Percentiles rank a stretch among this genome's conserved stretches.
Conservation (phyloP, 2,113 vertebrate genomes). For the Paralichthys olivaceus region DNA sequence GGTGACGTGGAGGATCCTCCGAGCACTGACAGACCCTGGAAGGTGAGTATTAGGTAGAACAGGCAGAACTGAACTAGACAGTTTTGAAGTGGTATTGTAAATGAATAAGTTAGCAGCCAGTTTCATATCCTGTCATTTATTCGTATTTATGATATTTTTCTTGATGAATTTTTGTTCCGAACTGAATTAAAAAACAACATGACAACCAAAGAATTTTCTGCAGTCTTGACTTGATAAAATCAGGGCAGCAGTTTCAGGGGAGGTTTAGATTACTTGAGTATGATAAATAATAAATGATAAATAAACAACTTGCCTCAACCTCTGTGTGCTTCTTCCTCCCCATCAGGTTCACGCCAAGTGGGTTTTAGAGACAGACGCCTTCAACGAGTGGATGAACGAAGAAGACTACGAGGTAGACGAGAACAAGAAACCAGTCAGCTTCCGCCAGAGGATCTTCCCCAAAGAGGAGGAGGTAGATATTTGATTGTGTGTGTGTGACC, state of each 20-base stretch:
- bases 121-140: not conserved
- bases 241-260: not conserved
- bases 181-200: not conserved
- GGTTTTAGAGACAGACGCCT: constrained; percentile 94
- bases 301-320: not conserved
- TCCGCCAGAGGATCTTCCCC: constrained; percentile 91
- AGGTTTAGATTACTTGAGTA: not conserved
- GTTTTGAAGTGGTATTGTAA: not conserved
- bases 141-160: not conserved
- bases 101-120: not conserved
- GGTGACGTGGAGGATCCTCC: constrained; percentile 94
- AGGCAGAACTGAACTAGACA: not conserved
- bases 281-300: no score
- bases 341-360: constrained; percentile 93
- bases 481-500: not conserved
- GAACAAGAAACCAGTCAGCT: constrained; percentile 90
- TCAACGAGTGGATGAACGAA: constrained; percentile 99
- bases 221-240: not conserved
- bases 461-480: constrained; percentile 92
- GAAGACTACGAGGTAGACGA: constrained; percentile 98
- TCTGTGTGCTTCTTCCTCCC: not conserved
- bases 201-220: not conserved
- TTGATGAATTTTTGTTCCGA: not conserved
- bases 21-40: constrained; percentile 92
- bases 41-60: constrained; percentile 79